These are phyloP conservation scores for Thinocorus orbignyianus DNA, from an alignment of 2,113 vertebrate genomes.

Conservation along the genomic window DNA sequence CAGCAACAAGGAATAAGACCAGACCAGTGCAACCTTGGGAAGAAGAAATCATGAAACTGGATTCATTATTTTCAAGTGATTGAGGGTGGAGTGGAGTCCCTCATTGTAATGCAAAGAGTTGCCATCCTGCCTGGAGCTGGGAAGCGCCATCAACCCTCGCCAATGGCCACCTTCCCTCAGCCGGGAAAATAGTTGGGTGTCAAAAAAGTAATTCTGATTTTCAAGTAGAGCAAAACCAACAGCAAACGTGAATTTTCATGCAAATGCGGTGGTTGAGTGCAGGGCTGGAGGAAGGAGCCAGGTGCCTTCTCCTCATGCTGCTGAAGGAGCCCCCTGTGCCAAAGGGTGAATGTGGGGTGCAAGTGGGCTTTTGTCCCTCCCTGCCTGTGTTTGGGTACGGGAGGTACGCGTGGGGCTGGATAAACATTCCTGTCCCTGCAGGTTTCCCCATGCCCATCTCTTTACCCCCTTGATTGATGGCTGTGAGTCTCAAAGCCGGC, in stretches of 20 bases:
- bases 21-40: not conserved
- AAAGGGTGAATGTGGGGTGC: fast-evolving
- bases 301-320: fast-evolving
- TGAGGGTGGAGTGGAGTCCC: constrained; percentile 3
- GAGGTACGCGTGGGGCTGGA: fast-evolving
- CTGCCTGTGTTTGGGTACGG: fast-evolving
- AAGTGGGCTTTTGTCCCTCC: fast-evolving
- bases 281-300: not conserved
- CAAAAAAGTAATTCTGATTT: not conserved
- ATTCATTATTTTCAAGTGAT: constrained; percentile 51
- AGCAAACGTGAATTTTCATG: not conserved
- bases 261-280: fast-evolving
- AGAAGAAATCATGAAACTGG: constrained; percentile 32
- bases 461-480: fast-evolving
- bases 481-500: fast-evolving
- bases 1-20: not conserved
- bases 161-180: not conserved
- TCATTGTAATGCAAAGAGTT: not conserved
- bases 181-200: not conserved
- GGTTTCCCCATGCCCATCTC: not conserved
- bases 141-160: fast-evolving
- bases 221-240: not conserved
- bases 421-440: not conserved
- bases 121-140: not conserved
- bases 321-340: not conserved